Evolutionary conservation across 2,113 vertebrate genomes (phyloP), one percentile per base, ranked within the genome.

Genomic region (Scopus umbretta): DNA sequence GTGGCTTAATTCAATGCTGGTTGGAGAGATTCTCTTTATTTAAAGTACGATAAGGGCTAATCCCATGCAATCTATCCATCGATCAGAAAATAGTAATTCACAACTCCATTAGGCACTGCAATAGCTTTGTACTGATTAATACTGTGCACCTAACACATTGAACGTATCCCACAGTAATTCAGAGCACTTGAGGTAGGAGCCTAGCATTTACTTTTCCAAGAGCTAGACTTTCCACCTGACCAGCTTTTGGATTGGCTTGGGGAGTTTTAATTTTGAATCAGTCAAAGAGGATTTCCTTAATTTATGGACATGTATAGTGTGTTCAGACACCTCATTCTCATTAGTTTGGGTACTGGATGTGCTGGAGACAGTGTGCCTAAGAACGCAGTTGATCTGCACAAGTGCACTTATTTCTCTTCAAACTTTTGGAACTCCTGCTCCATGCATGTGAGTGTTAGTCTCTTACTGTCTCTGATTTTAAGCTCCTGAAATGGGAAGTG

Each of bases 381-480:
- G 75, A 71, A 78, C 56, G 18, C 23, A 32, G 7, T n/a, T 84
- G 18, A 42, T 49, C 68, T 53, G 7, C 32, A 12, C 0, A 2
- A 38, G 17, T 40, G 32, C 16, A 12, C 6, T 83, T 63, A 42
- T 6, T 66, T 91, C 13, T 66, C 38, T 42, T 42, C 30, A 65
- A 11, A 50, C 38, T 82, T 93, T 42, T 75, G 20, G 43, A 93
- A 45, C 22, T 58, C 27, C 71, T 72, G 4, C 10, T 72, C 21
- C 19, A 16, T 0, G 1, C 21, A 12, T 0, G 0, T 34, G 9
- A 19, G 7, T 13, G 8, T 50, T 55, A 52, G 34, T 55, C 26
- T 25, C 30, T 59, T 20, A 11, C 17, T 84, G 16, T 18, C 45
- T 72, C 22, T 14, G 66, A 23, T 79, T 79, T 75, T 65, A 82